These are phyloP conservation scores for Misgurnus mizolepis DNA, from an alignment of 2,113 vertebrate species.

Conservation along the genomic window DNA sequence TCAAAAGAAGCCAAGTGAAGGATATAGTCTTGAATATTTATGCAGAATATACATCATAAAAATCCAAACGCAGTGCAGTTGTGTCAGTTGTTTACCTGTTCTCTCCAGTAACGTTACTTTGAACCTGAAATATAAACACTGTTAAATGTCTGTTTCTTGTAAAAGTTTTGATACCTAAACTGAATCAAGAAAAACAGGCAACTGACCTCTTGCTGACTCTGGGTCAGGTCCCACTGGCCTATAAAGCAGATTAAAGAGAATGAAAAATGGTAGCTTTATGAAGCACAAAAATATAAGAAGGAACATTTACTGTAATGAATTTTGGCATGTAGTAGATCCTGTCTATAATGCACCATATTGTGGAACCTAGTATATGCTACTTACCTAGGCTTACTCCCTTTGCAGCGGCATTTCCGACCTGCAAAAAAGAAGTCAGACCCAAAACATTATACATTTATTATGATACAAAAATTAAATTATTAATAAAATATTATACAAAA, in stretches of 20 bases:
- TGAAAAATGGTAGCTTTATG: background rate
- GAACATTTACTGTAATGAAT: background rate
- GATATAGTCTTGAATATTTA: background rate
- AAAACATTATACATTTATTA: background rate
- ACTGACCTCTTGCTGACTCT: slow-evolving; percentile 75
- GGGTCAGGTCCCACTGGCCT: slow-evolving; percentile 69
- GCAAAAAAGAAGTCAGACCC: slow-evolving; percentile 7
- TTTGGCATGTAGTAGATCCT: background rate
- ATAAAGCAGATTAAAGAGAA: background rate
- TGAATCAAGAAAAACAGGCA: background rate
- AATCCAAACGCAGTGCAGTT: background rate
- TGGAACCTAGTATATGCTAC: background rate
- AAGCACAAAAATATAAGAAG: background rate
- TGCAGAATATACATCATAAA: background rate
- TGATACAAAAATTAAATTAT: no score
- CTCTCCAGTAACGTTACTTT: background rate
- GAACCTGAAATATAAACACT: background rate
- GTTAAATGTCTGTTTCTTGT: background rate
- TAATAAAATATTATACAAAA: no score
- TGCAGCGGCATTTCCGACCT: slow-evolving; percentile 84
- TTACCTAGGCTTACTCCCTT: slow-evolving; percentile 80
- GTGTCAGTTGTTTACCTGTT: slow-evolving; percentile 8
- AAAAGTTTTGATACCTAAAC: background rate
- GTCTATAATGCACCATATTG: no score
- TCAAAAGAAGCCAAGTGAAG: background rate